Percentiles rank a stretch among this genome's conserved stretches.
These are phyloP conservation scores for Venustoraphidia nigricollis DNA, from an alignment of 2,888 invertebrate species.

Conservation along the genomic window DNA sequence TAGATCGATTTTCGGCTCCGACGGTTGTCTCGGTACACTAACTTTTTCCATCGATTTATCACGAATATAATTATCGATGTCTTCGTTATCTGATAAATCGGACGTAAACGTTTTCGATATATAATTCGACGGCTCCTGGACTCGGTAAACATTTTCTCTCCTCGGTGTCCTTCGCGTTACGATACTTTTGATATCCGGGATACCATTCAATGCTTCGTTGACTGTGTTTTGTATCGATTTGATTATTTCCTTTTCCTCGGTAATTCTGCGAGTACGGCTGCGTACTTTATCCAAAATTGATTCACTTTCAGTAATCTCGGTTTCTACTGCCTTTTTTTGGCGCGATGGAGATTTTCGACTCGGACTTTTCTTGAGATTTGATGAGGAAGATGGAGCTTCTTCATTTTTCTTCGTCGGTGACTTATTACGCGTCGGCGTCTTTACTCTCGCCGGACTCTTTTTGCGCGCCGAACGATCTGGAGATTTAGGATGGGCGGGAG, in stretches of 20 bases:
- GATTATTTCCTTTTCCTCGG: slow-evolving; percentile 7
- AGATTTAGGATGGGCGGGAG: slow-evolving; percentile 22
- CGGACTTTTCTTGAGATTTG: slow-evolving; percentile 5
- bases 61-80: neutral
- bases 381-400: neutral
- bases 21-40: neutral
- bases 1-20: neutral
- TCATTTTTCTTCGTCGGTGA: slow-evolving; percentile 1
- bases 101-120: too few relatives aligned
- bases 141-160: too few relatives aligned
- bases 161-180: too few relatives aligned
- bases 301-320: neutral
- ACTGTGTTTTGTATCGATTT: too few relatives aligned
- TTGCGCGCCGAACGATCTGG: slow-evolving; percentile 10
- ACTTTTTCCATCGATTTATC: neutral
- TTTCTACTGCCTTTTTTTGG: slow-evolving; percentile 5
- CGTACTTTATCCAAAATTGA: slow-evolving; percentile 10
- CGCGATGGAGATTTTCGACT: slow-evolving; percentile 11
- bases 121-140: too few relatives aligned
- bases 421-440: slow-evolving; percentile 5
- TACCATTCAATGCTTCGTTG: too few relatives aligned
- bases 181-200: too few relatives aligned
- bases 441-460: slow-evolving; percentile 10
- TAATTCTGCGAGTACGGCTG: slow-evolving; percentile 13
- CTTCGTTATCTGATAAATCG: slow-evolving; percentile 5